phyloP scores from a whole-genome alignment of 1,140 invertebrate genomes.

The Muscidifurax raptorellus region DNA sequence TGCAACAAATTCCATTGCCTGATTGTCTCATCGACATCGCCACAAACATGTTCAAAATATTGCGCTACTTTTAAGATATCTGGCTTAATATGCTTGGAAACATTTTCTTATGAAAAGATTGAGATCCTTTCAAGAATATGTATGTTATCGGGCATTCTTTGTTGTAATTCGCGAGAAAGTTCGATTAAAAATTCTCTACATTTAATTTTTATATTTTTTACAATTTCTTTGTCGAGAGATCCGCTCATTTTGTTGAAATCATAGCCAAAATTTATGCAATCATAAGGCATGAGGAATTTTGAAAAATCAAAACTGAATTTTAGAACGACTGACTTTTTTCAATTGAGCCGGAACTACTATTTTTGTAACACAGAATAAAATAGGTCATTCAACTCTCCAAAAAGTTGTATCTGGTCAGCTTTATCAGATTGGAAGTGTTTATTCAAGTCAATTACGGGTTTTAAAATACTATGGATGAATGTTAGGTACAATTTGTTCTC shows the following conservation, averaged over 20 bases:
- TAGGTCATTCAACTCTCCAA: slow-evolving; percentile 43
- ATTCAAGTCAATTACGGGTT: slow-evolving; percentile 45
- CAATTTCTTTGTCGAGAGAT: slow-evolving; percentile 37
- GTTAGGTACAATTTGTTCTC: slow-evolving; percentile 15
- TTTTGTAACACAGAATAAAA: slow-evolving; percentile 23
- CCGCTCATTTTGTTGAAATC: not conserved
- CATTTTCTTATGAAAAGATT: not conserved
- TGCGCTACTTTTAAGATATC: not conserved
- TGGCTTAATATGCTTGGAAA: not conserved
- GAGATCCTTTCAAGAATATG: not conserved
- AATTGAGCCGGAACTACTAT: not conserved
- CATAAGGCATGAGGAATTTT: not conserved
- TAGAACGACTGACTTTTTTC: not conserved
- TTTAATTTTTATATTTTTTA: slow-evolving; percentile 12
- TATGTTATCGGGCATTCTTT: not conserved
- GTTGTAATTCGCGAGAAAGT: not conserved
- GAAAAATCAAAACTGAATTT: not conserved
- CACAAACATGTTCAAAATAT: not conserved
- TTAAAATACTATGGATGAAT: slow-evolving; percentile 38
- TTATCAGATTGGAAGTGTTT: slow-evolving; percentile 46
- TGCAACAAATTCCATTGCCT: slow-evolving; percentile 7
- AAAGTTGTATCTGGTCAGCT: slow-evolving; percentile 48
- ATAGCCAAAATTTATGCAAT: not conserved
- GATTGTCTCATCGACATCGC: not conserved
- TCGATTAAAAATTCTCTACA: not conserved